phyloP scores from a whole-genome alignment of 2,113 vertebrate species.

The Gavialis gangeticus region DNA sequence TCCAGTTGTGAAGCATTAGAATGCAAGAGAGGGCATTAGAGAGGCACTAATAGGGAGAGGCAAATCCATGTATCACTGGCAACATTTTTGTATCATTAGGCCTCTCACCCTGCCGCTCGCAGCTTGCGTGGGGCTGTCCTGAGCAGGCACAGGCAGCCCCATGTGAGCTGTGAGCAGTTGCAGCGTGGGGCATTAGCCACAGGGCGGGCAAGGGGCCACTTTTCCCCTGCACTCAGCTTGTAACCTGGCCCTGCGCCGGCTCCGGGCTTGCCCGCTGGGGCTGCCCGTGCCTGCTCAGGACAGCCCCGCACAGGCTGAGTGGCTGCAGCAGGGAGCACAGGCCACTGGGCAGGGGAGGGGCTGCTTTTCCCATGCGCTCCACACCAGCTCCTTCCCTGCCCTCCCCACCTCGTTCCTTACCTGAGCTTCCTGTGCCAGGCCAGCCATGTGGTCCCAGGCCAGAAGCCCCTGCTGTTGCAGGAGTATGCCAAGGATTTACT shows the following conservation, averaged over 20 bases:
- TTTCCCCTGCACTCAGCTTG: neutral
- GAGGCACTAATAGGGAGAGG: neutral
- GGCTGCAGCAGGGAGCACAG: fast-evolving
- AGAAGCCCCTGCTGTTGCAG: too few relatives aligned
- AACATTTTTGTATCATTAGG: neutral
- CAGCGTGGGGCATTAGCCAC: fast-evolving
- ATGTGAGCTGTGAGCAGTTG: neutral
- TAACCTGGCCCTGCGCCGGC: neutral
- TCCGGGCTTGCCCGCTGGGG: neutral
- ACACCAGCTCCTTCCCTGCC: neutral
- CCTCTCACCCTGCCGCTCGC: too few relatives aligned
- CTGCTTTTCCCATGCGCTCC: neutral
- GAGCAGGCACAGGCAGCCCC: too few relatives aligned
- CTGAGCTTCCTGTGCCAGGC: neutral
- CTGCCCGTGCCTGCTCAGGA: neutral
- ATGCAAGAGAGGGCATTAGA: fast-evolving
- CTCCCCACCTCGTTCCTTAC: neutral
- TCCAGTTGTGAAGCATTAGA: neutral
- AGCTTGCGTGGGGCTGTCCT: too few relatives aligned
- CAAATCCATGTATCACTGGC: neutral
- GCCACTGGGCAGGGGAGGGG: neutral
- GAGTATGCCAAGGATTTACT: too few relatives aligned
- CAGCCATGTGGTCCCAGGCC: too few relatives aligned
- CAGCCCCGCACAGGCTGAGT: neutral
- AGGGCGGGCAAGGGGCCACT: too few relatives aligned